These are phyloP conservation scores for Eupithecia subfuscata DNA, from an alignment of 2,888 invertebrate species.

Conservation along the genomic window DNA sequence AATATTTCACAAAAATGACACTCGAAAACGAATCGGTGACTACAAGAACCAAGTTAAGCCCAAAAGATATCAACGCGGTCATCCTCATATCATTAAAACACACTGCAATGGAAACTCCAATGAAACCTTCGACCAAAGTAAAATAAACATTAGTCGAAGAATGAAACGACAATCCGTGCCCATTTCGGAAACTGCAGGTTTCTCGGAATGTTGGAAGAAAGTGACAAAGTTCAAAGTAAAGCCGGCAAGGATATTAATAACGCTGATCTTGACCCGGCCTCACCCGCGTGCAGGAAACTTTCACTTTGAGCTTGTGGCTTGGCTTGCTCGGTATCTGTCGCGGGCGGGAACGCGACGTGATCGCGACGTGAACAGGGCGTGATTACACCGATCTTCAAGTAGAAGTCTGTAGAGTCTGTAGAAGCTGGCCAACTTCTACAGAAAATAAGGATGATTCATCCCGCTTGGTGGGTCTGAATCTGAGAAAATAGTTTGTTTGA, in stretches of 20 bases:
- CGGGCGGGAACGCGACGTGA: neutral
- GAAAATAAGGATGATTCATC: neutral
- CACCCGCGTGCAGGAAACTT: slow-evolving; percentile 5
- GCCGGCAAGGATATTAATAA: slow-evolving; percentile 11
- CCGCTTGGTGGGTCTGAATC: neutral
- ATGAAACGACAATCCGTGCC: neutral
- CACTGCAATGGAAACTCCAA: neutral
- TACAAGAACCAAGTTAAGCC: neutral
- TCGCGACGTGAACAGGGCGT: neutral
- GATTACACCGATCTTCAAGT: neutral
- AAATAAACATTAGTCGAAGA: neutral
- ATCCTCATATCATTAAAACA: neutral
- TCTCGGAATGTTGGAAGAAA: slow-evolving; percentile 12
- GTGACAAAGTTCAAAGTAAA: slow-evolving; percentile 6
- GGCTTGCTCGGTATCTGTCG: neutral
- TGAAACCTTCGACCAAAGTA: neutral
- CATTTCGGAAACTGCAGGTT: neutral
- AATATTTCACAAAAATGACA: neutral
- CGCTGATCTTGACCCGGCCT: slow-evolving; percentile 15
- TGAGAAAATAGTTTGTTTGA: neutral
- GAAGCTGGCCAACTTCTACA: neutral
- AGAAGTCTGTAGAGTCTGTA: no score
- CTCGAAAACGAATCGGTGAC: neutral
- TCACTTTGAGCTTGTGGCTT: slow-evolving; percentile 1
- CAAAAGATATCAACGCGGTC: slow-evolving; percentile 3